These are phyloP conservation scores for Balanococcus diminutus DNA, from an alignment of 2,888 invertebrate species.

Conservation along the genomic window DNA sequence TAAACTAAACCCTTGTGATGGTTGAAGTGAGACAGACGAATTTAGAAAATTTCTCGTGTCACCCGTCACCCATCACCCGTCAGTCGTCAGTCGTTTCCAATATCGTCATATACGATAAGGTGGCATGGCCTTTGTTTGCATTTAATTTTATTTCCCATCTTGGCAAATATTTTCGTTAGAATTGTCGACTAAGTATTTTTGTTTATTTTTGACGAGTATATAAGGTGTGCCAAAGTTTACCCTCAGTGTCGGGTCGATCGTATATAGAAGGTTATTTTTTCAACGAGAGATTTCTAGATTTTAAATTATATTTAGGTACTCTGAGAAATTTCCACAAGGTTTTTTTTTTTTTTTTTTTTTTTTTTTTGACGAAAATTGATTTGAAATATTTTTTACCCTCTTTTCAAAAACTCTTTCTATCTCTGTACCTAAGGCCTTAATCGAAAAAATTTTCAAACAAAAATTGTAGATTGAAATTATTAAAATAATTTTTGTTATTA, in stretches of 20 bases:
- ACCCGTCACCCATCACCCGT: not conserved
- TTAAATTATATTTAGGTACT: not conserved
- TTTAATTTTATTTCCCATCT: not conserved
- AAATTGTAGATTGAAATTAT: no score
- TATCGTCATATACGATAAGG: not conserved
- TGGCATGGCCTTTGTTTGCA: not conserved
- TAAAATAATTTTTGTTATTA: no score
- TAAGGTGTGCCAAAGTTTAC: not conserved
- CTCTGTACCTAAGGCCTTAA: no score
- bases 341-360: no score
- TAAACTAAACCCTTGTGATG: not conserved
- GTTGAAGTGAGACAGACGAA: not conserved
- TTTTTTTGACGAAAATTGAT: not conserved
- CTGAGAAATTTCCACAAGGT: no score
- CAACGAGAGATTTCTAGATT: slow-evolving; percentile 2
- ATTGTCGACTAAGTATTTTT: not conserved
- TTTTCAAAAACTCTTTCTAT: no score
- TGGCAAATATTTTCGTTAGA: not conserved
- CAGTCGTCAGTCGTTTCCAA: not conserved
- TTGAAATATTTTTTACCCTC: not conserved
- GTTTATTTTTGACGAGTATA: not conserved
- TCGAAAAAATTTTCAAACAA: no score
- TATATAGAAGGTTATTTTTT: not conserved
- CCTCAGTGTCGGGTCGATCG: not conserved
- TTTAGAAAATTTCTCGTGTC: not conserved